Conservation (phyloP, 1,140 invertebrate species). For the Pseudobourletiella spinata region DNA sequence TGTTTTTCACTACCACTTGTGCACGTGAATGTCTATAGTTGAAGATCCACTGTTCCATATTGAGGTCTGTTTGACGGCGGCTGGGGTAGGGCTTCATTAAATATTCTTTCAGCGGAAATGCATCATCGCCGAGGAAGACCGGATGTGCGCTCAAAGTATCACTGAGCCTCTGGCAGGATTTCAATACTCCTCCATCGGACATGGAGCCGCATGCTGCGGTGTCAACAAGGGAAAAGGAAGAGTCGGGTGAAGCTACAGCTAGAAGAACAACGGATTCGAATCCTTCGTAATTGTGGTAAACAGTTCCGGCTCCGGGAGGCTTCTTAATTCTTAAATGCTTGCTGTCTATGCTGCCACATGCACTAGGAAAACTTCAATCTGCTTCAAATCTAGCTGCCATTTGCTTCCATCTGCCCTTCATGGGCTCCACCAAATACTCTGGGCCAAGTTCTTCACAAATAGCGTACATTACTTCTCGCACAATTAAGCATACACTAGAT, state of each 20-base stretch:
- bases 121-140: no score
- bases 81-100: no score
- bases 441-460: background rate
- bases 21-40: no score
- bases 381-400: constrained; percentile 36
- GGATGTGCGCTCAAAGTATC: no score
- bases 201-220: constrained; percentile 37
- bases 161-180: no score
- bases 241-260: constrained; percentile 36
- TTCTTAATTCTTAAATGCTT: constrained; percentile 38
- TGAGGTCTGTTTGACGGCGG: no score
- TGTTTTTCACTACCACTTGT: no score
- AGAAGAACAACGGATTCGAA: constrained; percentile 37
- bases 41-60: no score
- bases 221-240: constrained; percentile 36
- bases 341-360: constrained; percentile 39
- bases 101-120: no score
- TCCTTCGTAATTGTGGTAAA: constrained; percentile 44
- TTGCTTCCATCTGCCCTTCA: constrained; percentile 36
- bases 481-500: background rate
- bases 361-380: constrained; percentile 38
- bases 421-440: constrained; percentile 28
- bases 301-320: constrained; percentile 37
- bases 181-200: constrained; percentile 20
- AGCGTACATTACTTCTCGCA: constrained; percentile 1